A percentile compares a stretch with the other conserved stretches of the same genome.
Conservation (phyloP, 1,140 invertebrate species). For the Mizuhopecten yessoensis region DNA sequence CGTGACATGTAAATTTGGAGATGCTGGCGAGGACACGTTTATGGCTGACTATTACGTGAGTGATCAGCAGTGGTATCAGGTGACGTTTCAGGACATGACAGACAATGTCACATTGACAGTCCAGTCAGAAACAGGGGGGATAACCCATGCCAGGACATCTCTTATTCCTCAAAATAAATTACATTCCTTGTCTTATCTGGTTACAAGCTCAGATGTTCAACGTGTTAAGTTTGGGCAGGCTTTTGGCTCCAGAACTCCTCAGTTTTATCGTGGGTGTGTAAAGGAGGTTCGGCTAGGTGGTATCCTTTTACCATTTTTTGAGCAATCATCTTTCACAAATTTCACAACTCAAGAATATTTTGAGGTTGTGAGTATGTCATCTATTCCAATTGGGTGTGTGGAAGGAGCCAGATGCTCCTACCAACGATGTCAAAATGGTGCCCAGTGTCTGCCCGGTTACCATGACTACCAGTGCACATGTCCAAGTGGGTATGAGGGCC, state of each 20-base stretch:
- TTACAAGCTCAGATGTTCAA: background rate
- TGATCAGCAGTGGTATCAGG: constrained; percentile 59
- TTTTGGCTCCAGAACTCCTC: background rate
- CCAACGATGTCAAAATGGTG: constrained; percentile 82
- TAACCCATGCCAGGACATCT: background rate
- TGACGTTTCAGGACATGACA: constrained; percentile 50
- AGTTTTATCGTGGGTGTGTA: constrained; percentile 89
- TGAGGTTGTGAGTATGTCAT: constrained; percentile 43
- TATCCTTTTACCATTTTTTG: constrained; percentile 93
- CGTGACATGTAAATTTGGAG: constrained; percentile 55
- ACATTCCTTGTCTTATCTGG: background rate
- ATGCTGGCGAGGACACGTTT: background rate
- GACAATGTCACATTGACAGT: constrained; percentile 55
- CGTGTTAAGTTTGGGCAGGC: background rate
- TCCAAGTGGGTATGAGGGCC: constrained; percentile 90
- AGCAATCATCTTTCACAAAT: constrained; percentile 49
- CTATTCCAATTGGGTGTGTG: constrained; percentile 58
- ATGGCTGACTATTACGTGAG: constrained; percentile 53
- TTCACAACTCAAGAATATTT: constrained; percentile 60
- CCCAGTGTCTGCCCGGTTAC: constrained; percentile 80
- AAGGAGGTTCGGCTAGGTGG: constrained; percentile 94
- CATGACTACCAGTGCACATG: constrained; percentile 80
- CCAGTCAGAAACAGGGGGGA: constrained; percentile 1
- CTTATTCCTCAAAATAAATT: background rate
- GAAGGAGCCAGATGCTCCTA: constrained; percentile 55